These are phyloP conservation scores for Diadumene lineata DNA, from an alignment of 92 coral and sea anemone genomes.

Conservation along the genomic window DNA sequence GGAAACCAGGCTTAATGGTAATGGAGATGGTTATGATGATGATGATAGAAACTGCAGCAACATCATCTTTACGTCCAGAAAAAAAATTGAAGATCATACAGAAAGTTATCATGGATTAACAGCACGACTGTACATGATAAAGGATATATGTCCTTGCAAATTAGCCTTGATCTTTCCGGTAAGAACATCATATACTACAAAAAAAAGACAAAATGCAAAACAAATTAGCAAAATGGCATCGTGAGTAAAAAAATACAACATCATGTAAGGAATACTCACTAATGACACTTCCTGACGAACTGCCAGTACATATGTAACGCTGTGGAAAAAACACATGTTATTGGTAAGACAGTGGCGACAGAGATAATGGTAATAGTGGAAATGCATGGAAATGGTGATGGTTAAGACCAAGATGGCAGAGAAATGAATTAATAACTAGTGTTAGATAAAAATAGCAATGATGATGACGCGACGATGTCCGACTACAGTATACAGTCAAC, in stretches of 20 bases:
- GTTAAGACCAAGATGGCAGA: background rate
- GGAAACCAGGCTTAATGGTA: too few relatives aligned
- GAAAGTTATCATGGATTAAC: background rate
- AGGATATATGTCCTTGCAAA: slow-evolving; percentile 91
- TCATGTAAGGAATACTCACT: slow-evolving; percentile 63
- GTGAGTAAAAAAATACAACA: too few relatives aligned
- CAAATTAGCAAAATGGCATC: too few relatives aligned
- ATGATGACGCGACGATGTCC: too few relatives aligned
- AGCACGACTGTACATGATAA: slow-evolving; percentile 10
- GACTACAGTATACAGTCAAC: too few relatives aligned
- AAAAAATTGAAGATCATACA: too few relatives aligned
- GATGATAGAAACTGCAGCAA: too few relatives aligned
- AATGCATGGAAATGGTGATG: background rate
- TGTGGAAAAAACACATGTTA: slow-evolving; percentile 23
- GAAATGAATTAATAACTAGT: too few relatives aligned
- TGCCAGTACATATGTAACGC: slow-evolving; percentile 88
- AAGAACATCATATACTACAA: slow-evolving; percentile 83
- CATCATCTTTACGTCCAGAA: too few relatives aligned
- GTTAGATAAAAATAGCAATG: too few relatives aligned
- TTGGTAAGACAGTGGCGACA: background rate
- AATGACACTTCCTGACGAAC: slow-evolving; percentile 84
- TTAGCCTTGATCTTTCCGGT: slow-evolving; percentile 71
- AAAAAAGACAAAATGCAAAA: slow-evolving; percentile 4
- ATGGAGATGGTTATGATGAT: too few relatives aligned
- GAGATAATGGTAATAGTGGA: background rate